Percentiles rank a stretch among this genome's conserved stretches.
Evolutionary conservation across 1,140 invertebrate species (phyloP).

Genomic region (Brachionus rubens): DNA sequence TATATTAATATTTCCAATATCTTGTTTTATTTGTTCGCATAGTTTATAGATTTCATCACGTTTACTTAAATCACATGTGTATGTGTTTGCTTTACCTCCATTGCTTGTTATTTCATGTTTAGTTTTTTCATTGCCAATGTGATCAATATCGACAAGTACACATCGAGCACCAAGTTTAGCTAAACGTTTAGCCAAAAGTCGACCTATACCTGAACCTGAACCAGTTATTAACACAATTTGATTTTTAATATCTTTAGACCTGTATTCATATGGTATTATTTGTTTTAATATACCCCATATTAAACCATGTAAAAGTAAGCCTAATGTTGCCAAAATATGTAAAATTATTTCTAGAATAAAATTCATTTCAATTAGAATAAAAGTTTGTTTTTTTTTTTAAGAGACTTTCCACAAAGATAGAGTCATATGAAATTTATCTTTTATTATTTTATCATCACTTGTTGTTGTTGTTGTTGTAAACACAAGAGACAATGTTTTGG

Average conservation of each 20-base stretch:
- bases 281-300: slow-evolving; percentile 17
- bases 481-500: too few relatives aligned
- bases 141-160: slow-evolving; percentile 72
- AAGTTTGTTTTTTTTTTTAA: background rate
- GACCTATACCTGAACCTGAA: slow-evolving; percentile 74
- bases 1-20: slow-evolving; percentile 75
- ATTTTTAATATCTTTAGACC: slow-evolving; percentile 64
- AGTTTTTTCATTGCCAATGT: slow-evolving; percentile 75
- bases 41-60: slow-evolving; percentile 74
- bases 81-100: background rate
- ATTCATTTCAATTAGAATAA: too few relatives aligned
- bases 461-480: too few relatives aligned
- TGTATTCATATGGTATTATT: slow-evolving; percentile 3
- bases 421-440: too few relatives aligned
- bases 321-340: background rate
- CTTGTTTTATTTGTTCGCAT: slow-evolving; percentile 68
- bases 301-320: background rate
- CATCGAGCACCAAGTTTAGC: slow-evolving; percentile 75
- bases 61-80: slow-evolving; percentile 67
- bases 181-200: slow-evolving; percentile 74
- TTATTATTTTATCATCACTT: too few relatives aligned
- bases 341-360: background rate
- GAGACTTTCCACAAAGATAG: too few relatives aligned
- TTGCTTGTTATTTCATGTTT: slow-evolving; percentile 61
- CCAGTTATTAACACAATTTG: slow-evolving; percentile 83